Conservation (phyloP, 2,888 invertebrate genomes). For the Orchestes rusci region DNA sequence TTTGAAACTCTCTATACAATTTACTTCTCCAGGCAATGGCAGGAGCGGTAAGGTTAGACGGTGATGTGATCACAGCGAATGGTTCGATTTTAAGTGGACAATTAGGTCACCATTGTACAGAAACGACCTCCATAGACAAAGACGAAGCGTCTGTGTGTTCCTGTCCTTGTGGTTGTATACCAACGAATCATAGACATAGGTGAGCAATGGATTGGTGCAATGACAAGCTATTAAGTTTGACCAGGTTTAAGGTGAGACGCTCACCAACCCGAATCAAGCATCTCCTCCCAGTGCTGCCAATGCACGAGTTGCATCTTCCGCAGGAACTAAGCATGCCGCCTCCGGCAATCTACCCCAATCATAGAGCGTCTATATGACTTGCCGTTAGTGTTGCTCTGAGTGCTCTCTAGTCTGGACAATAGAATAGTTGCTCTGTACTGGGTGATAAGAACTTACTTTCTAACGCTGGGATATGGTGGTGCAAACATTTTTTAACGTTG, state of each 20-base stretch:
- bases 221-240: not conserved
- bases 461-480: too few relatives aligned
- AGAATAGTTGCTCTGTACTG: too few relatives aligned
- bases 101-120: slow-evolving; percentile 44
- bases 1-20: not conserved
- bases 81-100: slow-evolving; percentile 78
- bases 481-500: not conserved
- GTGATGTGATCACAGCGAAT: slow-evolving; percentile 94
- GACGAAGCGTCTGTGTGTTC: slow-evolving; percentile 45
- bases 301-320: slow-evolving; percentile 44
- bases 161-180: slow-evolving; percentile 44
- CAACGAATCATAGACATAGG: slow-evolving; percentile 41
- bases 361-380: slow-evolving; percentile 44
- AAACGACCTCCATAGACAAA: slow-evolving; percentile 43
- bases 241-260: slow-evolving; percentile 36
- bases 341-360: slow-evolving; percentile 44
- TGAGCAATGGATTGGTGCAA: slow-evolving; percentile 20
- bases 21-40: slow-evolving; percentile 69
- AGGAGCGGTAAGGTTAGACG: slow-evolving; percentile 90
- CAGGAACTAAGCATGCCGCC: slow-evolving; percentile 40
- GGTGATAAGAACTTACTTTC: slow-evolving; percentile 3
- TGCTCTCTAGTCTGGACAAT: too few relatives aligned
- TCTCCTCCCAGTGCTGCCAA: slow-evolving; percentile 42
- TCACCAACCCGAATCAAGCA: slow-evolving; percentile 43
- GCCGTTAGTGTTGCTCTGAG: too few relatives aligned